Conservation (phyloP, 1,140 invertebrate genomes). For the Ptiloglossa arizonensis region DNA sequence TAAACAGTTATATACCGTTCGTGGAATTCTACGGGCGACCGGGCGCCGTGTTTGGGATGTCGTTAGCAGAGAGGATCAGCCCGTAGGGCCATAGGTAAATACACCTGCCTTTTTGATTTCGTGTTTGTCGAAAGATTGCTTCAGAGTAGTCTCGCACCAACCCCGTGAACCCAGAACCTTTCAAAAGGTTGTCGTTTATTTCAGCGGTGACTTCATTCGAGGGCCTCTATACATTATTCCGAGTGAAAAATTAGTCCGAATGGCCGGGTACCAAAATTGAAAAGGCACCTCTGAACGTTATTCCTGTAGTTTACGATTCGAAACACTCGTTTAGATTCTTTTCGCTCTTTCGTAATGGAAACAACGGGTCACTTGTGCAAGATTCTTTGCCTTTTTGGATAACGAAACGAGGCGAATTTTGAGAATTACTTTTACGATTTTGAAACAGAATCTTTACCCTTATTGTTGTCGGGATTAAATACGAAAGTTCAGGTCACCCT, state of each 20-base stretch:
- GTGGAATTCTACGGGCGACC: not conserved
- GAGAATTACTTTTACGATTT: no score
- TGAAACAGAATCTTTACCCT: no score
- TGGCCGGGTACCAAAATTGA: not conserved
- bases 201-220: not conserved
- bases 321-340: not conserved
- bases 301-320: no score
- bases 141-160: not conserved
- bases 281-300: not conserved
- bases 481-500: no score
- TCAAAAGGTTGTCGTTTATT: not conserved
- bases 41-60: not conserved
- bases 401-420: no score
- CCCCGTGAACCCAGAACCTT: not conserved
- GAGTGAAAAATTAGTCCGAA: conserved; percentile 1
- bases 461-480: no score
- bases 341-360: not conserved
- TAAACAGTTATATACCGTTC: conserved; percentile 1
- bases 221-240: not conserved
- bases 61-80: not conserved
- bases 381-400: no score
- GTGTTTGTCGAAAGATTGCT: conserved; percentile 12
- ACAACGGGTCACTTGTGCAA: not conserved
- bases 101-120: conserved; percentile 27
- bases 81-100: not conserved